Conservation (phyloP, 1,140 invertebrate genomes). For the Pseudomyrmex cubaensis region DNA sequence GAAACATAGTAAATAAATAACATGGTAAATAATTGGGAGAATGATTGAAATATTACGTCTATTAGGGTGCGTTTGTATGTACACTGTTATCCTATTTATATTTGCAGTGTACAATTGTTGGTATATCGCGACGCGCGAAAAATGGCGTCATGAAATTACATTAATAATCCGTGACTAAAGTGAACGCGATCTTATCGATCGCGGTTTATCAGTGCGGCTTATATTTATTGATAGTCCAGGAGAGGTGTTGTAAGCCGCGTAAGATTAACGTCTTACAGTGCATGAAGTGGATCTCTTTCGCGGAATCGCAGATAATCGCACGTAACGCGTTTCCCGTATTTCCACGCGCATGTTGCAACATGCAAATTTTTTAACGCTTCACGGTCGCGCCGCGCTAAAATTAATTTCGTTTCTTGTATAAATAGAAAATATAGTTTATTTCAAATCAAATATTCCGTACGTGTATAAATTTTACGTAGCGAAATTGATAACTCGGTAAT, state of each 20-base stretch:
- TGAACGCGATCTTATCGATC: conserved; percentile 19
- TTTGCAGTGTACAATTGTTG: too few relatives aligned
- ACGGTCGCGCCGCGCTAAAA: not conserved
- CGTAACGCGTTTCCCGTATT: not conserved
- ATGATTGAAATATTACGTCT: too few relatives aligned
- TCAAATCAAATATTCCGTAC: too few relatives aligned
- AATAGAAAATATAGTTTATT: too few relatives aligned
- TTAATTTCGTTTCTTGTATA: not conserved
- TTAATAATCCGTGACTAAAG: not conserved
- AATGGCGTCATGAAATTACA: conserved; percentile 8
- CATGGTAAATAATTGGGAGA: too few relatives aligned
- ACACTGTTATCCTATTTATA: too few relatives aligned
- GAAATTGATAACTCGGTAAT: too few relatives aligned
- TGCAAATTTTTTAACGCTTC: not conserved
- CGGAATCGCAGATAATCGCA: conserved; percentile 18
- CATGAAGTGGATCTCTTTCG: conserved; percentile 11
- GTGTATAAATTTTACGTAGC: too few relatives aligned
- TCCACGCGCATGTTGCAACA: not conserved
- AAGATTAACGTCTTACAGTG: not conserved
- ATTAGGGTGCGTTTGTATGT: too few relatives aligned
- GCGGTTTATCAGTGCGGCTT: not conserved
- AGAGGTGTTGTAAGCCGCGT: not conserved
- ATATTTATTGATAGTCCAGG: conserved; percentile 25
- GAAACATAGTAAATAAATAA: too few relatives aligned
- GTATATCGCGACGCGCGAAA: not conserved